phyloP scores from a whole-genome alignment of 2,888 invertebrate species.

The Therioaphis trifolii region DNA sequence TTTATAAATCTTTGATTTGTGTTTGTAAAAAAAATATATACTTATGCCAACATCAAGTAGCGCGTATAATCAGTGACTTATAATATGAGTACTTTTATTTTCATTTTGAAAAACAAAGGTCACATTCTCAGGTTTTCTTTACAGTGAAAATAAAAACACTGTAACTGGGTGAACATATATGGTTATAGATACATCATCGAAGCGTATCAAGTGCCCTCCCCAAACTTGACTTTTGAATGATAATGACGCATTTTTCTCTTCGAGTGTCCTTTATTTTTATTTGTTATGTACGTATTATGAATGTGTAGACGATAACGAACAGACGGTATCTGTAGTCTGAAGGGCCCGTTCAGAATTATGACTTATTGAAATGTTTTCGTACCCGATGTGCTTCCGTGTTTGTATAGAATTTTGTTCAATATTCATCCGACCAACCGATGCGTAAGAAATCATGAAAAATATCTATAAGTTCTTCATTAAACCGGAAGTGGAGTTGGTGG shows the following conservation, averaged over 20 bases:
- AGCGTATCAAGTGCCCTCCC: constrained; percentile 22
- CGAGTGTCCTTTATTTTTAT: constrained; percentile 52
- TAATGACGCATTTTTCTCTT: constrained; percentile 45
- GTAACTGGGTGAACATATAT: not conserved
- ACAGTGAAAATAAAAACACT: not conserved
- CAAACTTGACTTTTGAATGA: constrained; percentile 36
- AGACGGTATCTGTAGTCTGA: constrained; percentile 38
- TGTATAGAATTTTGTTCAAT: constrained; percentile 32
- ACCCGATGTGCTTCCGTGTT: constrained; percentile 19
- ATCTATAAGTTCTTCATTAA: constrained; percentile 34
- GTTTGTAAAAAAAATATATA: not conserved
- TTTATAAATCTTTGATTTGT: not conserved
- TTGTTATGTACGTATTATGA: constrained; percentile 7
- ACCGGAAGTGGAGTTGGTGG: not conserved
- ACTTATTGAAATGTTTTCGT: constrained; percentile 53
- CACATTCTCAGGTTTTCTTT: not conserved
- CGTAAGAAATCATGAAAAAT: constrained; percentile 40
- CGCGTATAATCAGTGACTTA: not conserved
- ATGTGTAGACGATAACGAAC: constrained; percentile 42
- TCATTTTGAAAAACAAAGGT: constrained; percentile 21
- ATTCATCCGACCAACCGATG: constrained; percentile 45
- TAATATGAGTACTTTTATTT: not conserved
- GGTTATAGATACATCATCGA: constrained; percentile 13
- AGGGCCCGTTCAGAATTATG: constrained; percentile 27
- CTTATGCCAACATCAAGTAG: too few species aligned